These are phyloP conservation scores for Aleiodes alternator DNA, from an alignment of 2,888 invertebrate genomes.

Conservation along the genomic window DNA sequence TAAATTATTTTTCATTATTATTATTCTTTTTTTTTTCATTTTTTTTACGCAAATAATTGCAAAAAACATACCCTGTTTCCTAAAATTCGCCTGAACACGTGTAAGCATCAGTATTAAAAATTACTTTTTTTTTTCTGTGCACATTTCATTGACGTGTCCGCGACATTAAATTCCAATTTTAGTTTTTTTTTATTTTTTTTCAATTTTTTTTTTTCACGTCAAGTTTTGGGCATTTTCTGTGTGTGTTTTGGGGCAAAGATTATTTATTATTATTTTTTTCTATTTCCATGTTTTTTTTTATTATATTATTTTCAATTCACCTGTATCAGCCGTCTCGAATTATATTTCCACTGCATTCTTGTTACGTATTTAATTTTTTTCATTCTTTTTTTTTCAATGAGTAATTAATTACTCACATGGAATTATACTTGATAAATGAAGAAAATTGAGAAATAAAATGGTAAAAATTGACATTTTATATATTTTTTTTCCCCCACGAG, in stretches of 20 bases:
- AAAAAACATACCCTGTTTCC: constrained; percentile 96
- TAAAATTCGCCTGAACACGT: constrained; percentile 78
- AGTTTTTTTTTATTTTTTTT: constrained; percentile 54
- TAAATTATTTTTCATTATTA: constrained; percentile 15
- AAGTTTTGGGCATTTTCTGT: constrained; percentile 59
- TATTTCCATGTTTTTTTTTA: background rate
- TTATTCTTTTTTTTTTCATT: constrained; percentile 4
- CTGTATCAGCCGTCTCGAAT: constrained; percentile 35
- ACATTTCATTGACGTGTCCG: constrained; percentile 55
- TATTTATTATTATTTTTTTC: constrained; percentile 2
- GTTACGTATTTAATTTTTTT: constrained; percentile 9
- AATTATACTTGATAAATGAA: background rate
- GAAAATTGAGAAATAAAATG: constrained; percentile 1
- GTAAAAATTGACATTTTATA: constrained; percentile 7
- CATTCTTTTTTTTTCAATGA: background rate
- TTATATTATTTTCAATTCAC: constrained; percentile 9
- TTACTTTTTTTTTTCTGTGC: constrained; percentile 7
- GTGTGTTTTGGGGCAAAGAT: background rate
- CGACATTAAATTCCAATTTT: constrained; percentile 67
- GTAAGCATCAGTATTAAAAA: constrained; percentile 40
- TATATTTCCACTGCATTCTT: constrained; percentile 13
- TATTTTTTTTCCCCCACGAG: no score
- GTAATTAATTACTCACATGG: background rate
- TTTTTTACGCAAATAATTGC: constrained; percentile 34
- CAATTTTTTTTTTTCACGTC: constrained; percentile 57